Evolutionary conservation across 37 sponge, comb jelly and placozoan species (phyloP).

Genomic region (Axinella damicornis): DNA sequence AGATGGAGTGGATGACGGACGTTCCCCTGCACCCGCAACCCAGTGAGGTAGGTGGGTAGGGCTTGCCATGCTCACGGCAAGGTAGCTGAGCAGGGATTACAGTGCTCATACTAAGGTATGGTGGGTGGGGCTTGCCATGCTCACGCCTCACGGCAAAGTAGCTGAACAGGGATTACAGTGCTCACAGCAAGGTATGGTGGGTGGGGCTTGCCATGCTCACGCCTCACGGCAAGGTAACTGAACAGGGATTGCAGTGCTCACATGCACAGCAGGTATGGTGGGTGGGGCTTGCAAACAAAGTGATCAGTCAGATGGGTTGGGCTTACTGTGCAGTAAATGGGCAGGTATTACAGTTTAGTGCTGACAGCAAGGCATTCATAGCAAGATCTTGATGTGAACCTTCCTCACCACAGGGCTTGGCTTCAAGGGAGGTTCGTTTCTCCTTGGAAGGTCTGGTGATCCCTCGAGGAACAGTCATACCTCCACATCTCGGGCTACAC

Average conservation of each 20-base stretch:
- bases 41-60: too few relatives aligned
- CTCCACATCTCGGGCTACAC: constrained; percentile 75
- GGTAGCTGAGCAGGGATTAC: background rate
- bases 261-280: too few relatives aligned
- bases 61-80: too few relatives aligned
- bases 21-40: constrained; percentile 6
- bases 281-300: too few relatives aligned
- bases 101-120: background rate
- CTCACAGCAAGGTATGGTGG: background rate
- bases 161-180: background rate
- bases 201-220: background rate
- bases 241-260: background rate
- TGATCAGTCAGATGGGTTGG: too few relatives aligned
- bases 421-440: constrained; percentile 57
- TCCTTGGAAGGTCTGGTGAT: constrained; percentile 82
- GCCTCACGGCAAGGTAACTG: background rate
- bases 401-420: too few relatives aligned
- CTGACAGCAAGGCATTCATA: background rate
- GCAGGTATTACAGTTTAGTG: background rate
- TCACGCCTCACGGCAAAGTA: background rate
- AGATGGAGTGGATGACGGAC: constrained; percentile 86
- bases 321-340: too few relatives aligned
- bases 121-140: too few relatives aligned
- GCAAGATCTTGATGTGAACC: background rate
- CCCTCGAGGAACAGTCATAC: constrained; percentile 44